Percentiles rank a stretch among this genome's conserved stretches.
phyloP scores from a whole-genome alignment of 2,888 invertebrate species.

The Malthinus flaveolus region DNA sequence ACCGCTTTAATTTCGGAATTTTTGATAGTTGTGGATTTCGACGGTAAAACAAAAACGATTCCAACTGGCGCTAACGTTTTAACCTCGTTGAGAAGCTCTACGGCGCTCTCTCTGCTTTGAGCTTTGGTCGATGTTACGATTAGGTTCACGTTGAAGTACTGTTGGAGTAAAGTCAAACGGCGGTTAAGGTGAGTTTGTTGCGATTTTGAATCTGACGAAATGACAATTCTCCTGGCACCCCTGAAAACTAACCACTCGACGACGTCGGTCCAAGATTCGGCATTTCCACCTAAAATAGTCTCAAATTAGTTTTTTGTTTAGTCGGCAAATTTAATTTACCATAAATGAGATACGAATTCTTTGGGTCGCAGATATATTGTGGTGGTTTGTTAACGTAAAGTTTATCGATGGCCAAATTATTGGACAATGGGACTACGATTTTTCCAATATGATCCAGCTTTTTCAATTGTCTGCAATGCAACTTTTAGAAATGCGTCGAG shows the following conservation, averaged over 20 bases:
- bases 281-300: slow-evolving; percentile 42
- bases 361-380: slow-evolving; percentile 48
- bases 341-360: slow-evolving; percentile 48
- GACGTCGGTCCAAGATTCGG: slow-evolving; percentile 55
- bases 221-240: slow-evolving; percentile 77
- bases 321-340: slow-evolving; percentile 37
- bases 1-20: slow-evolving; percentile 45
- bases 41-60: slow-evolving; percentile 46
- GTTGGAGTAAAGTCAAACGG: slow-evolving; percentile 44
- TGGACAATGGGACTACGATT: slow-evolving; percentile 45
- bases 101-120: slow-evolving; percentile 43
- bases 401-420: slow-evolving; percentile 43
- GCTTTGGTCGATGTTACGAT: slow-evolving; percentile 43
- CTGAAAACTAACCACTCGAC: slow-evolving; percentile 84
- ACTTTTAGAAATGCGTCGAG: not conserved
- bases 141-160: slow-evolving; percentile 46
- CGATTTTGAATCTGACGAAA: slow-evolving; percentile 79
- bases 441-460: slow-evolving; percentile 45
- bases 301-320: not conserved
- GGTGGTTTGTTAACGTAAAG: slow-evolving; percentile 46
- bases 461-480: slow-evolving; percentile 39
- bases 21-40: slow-evolving; percentile 34
- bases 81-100: slow-evolving; percentile 42
- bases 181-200: slow-evolving; percentile 66
- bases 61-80: slow-evolving; percentile 44